These are phyloP conservation scores for Lophotis ruficrista DNA, from an alignment of 2,113 vertebrate species.

Conservation along the genomic window DNA sequence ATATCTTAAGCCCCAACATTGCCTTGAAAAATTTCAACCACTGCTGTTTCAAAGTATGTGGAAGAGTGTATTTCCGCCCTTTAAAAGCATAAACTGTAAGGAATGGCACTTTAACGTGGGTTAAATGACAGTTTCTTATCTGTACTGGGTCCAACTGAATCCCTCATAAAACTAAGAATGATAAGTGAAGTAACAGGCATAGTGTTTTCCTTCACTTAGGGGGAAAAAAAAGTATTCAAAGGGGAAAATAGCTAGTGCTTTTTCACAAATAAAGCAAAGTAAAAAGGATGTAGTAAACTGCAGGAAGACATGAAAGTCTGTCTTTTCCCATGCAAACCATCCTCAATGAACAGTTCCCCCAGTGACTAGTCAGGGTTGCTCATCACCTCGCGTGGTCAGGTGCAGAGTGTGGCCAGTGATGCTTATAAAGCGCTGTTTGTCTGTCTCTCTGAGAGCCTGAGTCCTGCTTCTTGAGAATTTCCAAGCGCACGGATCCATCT, in stretches of 20 bases:
- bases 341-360: slow-evolving; percentile 25
- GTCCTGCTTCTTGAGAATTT: slow-evolving; percentile 53
- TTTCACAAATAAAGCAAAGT: slow-evolving; percentile 1
- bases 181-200: background rate
- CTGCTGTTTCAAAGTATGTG: background rate
- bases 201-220: slow-evolving; percentile 4
- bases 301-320: slow-evolving; percentile 48
- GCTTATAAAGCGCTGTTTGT: slow-evolving; percentile 61
- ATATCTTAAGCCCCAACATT: background rate
- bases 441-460: slow-evolving; percentile 46
- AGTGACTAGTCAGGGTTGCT: background rate
- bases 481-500: background rate
- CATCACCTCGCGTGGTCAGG: background rate
- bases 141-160: background rate
- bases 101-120: background rate
- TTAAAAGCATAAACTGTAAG: background rate
- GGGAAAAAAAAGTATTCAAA: background rate
- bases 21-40: background rate
- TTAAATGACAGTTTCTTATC: background rate
- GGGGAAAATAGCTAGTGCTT: background rate
- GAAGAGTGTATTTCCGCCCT: background rate
- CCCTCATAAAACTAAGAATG: background rate
- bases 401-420: slow-evolving; percentile 13
- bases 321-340: slow-evolving; percentile 10
- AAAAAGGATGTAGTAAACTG: slow-evolving; percentile 51